Conservation (phyloP, 2,888 invertebrate species). For the Allacma fusca region DNA sequence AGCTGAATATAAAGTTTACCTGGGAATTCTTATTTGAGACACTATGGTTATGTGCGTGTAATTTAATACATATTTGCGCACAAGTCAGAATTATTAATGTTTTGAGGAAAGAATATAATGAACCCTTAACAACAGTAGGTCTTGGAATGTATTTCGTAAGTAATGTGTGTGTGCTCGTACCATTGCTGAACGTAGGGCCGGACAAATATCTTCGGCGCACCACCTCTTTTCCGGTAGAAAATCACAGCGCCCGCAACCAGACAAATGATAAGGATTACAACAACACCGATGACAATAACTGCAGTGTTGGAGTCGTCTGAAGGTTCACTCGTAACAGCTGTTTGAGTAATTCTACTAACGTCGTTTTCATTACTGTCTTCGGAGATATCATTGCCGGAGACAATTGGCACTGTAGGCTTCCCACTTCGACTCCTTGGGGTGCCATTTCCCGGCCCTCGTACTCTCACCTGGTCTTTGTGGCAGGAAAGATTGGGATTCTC, state of each 20-base stretch:
- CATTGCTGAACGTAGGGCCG: conserved; percentile 59
- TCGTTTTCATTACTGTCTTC: conserved; percentile 3
- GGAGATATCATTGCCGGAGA: not conserved
- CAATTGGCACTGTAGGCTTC: not conserved
- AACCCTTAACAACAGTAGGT: no score
- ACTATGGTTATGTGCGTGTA: no score
- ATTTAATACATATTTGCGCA: no score
- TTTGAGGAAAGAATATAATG: not conserved
- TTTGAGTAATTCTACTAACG: not conserved
- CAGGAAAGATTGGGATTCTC: conserved; percentile 16
- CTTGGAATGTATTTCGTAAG: no score
- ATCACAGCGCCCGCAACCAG: conserved; percentile 43
- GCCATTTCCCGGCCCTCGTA: not conserved
- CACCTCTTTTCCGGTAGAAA: conserved; percentile 48
- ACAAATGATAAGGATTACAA: conserved; percentile 48
- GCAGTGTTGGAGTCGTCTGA: conserved; percentile 37
- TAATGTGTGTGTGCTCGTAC: no score
- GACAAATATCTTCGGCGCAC: conserved; percentile 56
- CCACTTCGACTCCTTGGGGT: conserved; percentile 9
- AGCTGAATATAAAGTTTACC: not conserved
- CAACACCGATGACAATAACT: conserved; percentile 47
- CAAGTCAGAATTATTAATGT: no score
- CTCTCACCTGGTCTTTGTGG: not conserved
- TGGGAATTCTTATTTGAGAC: not conserved
- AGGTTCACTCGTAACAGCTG: not conserved